Evolutionary conservation across 92 coral and sea anemone species (phyloP), one percentile per base, ranked within the genome.

Genomic region (Diadumene lineata): DNA sequence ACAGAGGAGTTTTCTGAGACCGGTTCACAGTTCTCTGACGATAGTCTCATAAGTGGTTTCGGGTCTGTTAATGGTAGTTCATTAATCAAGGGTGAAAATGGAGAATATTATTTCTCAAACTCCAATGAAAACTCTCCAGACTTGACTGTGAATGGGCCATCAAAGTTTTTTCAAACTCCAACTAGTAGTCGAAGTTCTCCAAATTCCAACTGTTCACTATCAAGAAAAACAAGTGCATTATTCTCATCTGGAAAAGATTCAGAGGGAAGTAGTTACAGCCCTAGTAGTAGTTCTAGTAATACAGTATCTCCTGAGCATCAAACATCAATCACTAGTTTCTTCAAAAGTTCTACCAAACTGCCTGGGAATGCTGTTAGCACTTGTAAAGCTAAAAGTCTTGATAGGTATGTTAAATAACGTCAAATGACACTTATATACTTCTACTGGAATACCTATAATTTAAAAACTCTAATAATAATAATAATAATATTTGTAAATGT

Each of bases 251-350:
- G 46, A 3, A 16, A 72, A 29, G 43, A 43, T 9, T 23, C 64
- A 4, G 65, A 58, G 64, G 81, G 58, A 6, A 72, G 60, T 53
- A 64, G 73, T 43, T 75, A 71, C 30, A 60, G 76, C 7, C 74
- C 91, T 28, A 66, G 78, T 43, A 51, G 70, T 30, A 78, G 23
- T 26, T 80, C 73, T 1, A 57, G 79, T 51, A 84, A 83, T 7
- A 73, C 86, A 23, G 22, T 82, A 46, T 91, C 98, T 2, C 97
- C 97, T 6, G 89, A 92, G 16, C 84, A 64, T 68, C 98, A 94
- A 56, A 89, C 92, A 9, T 89, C 94, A 27, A 94, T 94, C n/a
- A 94, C 88, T 34, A 88, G 74, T 62, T 94, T 85, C 65, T 94
- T 94, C 34, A 87, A 82, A 51, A 69, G 72, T 9, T 25, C 77